Evolutionary conservation across 2,797 vertebrate genomes (phyloP), one percentile per base, ranked within the genome.

Genomic region (Sciaenops ocellatus): DNA sequence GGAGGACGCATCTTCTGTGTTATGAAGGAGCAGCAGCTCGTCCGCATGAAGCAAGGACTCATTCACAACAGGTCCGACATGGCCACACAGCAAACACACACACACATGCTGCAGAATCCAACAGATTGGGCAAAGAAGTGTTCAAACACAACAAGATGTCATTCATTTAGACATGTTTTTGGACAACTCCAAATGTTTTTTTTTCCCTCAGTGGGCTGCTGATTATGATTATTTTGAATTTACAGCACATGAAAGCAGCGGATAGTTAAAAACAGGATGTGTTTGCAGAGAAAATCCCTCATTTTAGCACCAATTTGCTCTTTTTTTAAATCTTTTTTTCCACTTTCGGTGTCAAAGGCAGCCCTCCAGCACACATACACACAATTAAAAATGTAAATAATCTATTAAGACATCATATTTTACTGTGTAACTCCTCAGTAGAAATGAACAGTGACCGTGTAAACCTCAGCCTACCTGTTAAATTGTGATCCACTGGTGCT

Each of bases 391-490:
- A 73, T 26, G 48, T 10, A 3, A 52, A 42, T 7, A 44, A 67
- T 16, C 6, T 13, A 11, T 15, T 48, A 2, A 26, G 73, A 55
- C 47, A 61, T 50, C 5, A 41, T 4, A 16, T 66, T 59, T 41
- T 1, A 38, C 20, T 5, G 18, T 30, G 28, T 10, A 13, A 26
- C 9, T 57, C 30, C 41, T 15, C 5, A 2, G 51, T 5, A 11
- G 17, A 54, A 47, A 4, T 9, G 2, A 51, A 12, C 30, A 74
- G 1, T 17, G 16, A 11, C 2, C 22, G 7, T 73, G 66, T 15
- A 72, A 74, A 68, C 4, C 59, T 78, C 28, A 79, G 44, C 86
- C 80, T 92, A 93, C 91, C 92, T 92, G 90, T 88, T 87, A 76
- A 78, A 82, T 7, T 79, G 86, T 62, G 85, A 75, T 80, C 84